Conservation (phyloP, 2,113 vertebrate genomes). For the Dolichallabes microphthalmus region DNA sequence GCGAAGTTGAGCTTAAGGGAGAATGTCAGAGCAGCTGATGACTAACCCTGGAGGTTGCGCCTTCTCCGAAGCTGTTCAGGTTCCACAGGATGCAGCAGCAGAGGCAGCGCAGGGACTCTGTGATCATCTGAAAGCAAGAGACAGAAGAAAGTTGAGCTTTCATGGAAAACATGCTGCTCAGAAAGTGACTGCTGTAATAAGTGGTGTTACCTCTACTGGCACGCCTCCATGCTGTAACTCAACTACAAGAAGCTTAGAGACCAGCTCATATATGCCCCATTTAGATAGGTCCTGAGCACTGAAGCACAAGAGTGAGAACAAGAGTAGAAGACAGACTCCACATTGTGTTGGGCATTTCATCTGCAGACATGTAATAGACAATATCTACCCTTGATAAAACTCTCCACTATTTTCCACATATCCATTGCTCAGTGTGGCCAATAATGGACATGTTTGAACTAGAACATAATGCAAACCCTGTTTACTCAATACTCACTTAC, state of each 20-base stretch:
- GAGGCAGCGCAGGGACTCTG: slow-evolving; percentile 78
- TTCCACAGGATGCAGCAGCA: slow-evolving; percentile 83
- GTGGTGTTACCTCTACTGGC: slow-evolving; percentile 71
- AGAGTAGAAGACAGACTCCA: not conserved
- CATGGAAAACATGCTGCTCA: not conserved
- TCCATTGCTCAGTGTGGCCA: not conserved
- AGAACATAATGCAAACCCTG: not conserved
- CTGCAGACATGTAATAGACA: not conserved
- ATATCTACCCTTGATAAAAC: not conserved
- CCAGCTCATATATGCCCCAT: slow-evolving; percentile 77
- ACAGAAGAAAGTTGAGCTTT: not conserved
- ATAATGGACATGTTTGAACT: not conserved
- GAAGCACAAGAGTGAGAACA: slow-evolving; percentile 31
- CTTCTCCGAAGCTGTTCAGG: slow-evolving; percentile 69
- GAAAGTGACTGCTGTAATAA: not conserved
- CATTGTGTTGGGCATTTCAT: not conserved
- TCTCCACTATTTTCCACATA: not conserved
- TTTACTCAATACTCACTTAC: not conserved
- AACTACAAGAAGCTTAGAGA: slow-evolving; percentile 71
- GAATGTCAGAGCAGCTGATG: slow-evolving; percentile 26
- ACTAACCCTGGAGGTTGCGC: slow-evolving; percentile 74
- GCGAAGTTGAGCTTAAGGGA: not conserved
- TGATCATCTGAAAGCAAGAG: slow-evolving; percentile 70
- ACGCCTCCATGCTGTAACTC: slow-evolving; percentile 63
- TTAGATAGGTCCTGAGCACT: slow-evolving; percentile 83